Evolutionary conservation across 2,113 vertebrate genomes (phyloP).

Genomic region (Xiphophorus hellerii): DNA sequence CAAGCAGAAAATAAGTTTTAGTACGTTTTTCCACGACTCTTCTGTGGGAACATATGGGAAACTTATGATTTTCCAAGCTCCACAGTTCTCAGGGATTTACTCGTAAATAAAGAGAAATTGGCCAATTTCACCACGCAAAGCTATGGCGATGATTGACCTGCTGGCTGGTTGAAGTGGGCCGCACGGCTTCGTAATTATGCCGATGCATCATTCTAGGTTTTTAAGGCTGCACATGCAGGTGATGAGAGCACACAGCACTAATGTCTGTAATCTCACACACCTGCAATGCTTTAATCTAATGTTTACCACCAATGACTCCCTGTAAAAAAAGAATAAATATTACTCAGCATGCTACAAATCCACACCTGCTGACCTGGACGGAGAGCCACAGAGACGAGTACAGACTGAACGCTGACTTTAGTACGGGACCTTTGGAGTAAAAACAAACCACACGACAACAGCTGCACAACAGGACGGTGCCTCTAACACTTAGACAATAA

Average conservation of each 20-base stretch:
- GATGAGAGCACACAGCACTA: constrained; percentile 35
- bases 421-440: constrained; percentile 29
- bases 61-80: background rate
- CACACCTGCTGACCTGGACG: constrained; percentile 36
- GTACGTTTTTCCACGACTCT: background rate
- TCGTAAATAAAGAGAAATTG: constrained; percentile 18
- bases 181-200: constrained; percentile 37
- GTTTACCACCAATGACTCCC: constrained; percentile 16
- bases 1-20: background rate
- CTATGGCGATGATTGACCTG: constrained; percentile 17
- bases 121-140: constrained; percentile 22
- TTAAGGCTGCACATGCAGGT: constrained; percentile 13
- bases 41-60: background rate
- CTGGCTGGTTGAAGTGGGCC: constrained; percentile 14
- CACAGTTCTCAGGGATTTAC: background rate
- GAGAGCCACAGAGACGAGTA: constrained; percentile 40
- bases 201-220: constrained; percentile 19
- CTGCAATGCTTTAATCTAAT: constrained; percentile 17
- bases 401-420: constrained; percentile 43
- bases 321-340: background rate
- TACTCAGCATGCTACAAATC: constrained; percentile 27
- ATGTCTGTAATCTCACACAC: constrained; percentile 27
- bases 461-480: constrained; percentile 32
- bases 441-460: constrained; percentile 51
- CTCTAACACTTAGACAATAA: constrained; percentile 42